A percentile compares a stretch with the other conserved stretches of the same genome.
Evolutionary conservation across 2,797 vertebrate genomes (phyloP).

Genomic region (Tapirus indicus): DNA sequence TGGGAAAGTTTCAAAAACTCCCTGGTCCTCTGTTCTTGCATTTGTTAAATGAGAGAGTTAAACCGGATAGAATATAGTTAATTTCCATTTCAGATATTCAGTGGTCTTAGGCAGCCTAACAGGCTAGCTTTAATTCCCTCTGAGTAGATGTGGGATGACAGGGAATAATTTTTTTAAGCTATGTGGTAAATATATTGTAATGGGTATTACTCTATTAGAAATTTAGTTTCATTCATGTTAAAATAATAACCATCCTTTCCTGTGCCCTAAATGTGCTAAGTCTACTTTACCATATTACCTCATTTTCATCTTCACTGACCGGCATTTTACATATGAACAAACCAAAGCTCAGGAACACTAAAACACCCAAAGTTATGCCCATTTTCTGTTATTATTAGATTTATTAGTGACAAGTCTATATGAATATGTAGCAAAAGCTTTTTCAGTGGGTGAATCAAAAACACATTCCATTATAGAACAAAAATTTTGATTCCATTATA

Average conservation of each 20-base stretch:
- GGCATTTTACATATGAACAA: not conserved
- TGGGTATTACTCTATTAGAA: not conserved
- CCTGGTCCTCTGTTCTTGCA: not conserved
- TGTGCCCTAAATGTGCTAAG: not conserved
- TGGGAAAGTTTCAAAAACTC: not conserved
- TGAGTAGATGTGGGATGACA: not conserved
- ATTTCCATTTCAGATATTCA: not conserved
- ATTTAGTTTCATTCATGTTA: not conserved
- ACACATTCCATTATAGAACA: not conserved
- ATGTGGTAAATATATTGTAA: not conserved
- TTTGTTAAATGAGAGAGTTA: not conserved
- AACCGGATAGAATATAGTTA: not conserved
- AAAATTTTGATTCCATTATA: not conserved
- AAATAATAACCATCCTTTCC: constrained; percentile 10
- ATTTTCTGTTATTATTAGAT: not conserved
- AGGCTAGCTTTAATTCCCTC: not conserved
- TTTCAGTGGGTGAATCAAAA: not conserved
- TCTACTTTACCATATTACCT: not conserved
- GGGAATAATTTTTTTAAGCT: not conserved
- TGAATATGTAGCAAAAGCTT: not conserved
- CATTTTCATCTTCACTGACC: not conserved
- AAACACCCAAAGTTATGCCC: not conserved
- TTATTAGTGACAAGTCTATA: not conserved
- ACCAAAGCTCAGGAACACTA: not conserved
- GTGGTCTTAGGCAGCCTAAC: not conserved